Evolutionary conservation across 2,113 vertebrate species (phyloP), one percentile per base, ranked within the genome.

Genomic region (Nothocercus nigrocapillus): DNA sequence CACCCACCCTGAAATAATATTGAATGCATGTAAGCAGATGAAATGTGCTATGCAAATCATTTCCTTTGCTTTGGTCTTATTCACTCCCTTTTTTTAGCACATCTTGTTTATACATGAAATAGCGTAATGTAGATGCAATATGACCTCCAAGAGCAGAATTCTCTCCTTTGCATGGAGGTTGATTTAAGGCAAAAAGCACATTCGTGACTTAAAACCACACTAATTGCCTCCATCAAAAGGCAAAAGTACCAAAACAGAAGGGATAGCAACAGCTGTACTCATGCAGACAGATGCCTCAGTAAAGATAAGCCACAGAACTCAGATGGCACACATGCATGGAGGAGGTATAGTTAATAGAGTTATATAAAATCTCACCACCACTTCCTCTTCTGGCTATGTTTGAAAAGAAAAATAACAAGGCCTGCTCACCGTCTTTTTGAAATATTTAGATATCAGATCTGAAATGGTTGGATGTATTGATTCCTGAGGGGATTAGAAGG

Each of bases 141-240:
- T 12, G 3, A 4, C 2, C 1, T 59, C 13, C 40, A 36, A 42
- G 2, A 25, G 18, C 18, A 47, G 25, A 34, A 19, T 56, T 68
- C 2, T 75, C 24, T 77, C 7, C 40, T 9, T 61, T 1, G 0
- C 13, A 3, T 7, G 36, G 21, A 47, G 76, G 11, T 17, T 3
- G 2, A 27, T 3, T 56, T 74, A 80, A 78, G 16, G 19, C 6
- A 89, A 64, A 64, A 42, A 32, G 9, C 12, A 15, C 54, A 25
- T 34, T 5, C 20, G 2, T 14, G 19, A 11, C 51, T 72, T 18
- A 58, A 76, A 89, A 28, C 9, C 9, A 49, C 5, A 6, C 7
- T 21, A 51, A 36, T 28, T 51, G 7, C 14, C 75, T 90, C 42
- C 10, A 7, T 51, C 49, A 66, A 54, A 51, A 80, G 21, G 7